Evolutionary conservation across 2,113 vertebrate species (phyloP).

Genomic region (Pteronura brasiliensis): DNA sequence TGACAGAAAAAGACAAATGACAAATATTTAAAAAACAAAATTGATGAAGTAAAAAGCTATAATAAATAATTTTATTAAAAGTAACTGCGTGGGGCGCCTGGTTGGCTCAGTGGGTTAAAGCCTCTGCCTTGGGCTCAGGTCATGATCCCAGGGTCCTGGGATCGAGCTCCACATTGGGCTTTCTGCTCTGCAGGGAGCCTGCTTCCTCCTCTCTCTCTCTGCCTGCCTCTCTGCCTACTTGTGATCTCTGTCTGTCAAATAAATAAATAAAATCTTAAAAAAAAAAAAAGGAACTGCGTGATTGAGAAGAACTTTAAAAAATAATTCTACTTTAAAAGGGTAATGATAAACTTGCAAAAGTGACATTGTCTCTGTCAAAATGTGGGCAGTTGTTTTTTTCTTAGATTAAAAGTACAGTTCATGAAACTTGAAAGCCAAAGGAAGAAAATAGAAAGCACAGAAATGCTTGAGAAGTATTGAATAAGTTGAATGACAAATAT

Average conservation of each 20-base stretch:
- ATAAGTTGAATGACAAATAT: not conserved
- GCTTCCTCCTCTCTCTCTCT: too few relatives aligned
- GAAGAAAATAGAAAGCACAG: not conserved
- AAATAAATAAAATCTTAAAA: too few relatives aligned
- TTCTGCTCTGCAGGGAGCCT: too few relatives aligned
- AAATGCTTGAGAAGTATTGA: not conserved
- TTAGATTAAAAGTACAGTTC: not conserved
- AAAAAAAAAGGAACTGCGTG: conserved; percentile 13
- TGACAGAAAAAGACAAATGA: not conserved
- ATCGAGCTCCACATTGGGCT: too few relatives aligned
- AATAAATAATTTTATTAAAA: conserved; percentile 23
- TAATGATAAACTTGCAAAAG: not conserved
- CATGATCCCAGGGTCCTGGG: too few relatives aligned
- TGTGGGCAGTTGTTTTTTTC: not conserved
- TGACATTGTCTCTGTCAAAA: not conserved
- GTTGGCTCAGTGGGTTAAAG: too few relatives aligned
- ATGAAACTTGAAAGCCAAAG: conserved; percentile 25
- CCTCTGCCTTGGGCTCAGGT: too few relatives aligned
- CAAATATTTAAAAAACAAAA: not conserved
- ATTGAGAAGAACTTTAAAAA: not conserved
- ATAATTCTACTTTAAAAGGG: conserved; percentile 6
- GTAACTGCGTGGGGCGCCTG: not conserved
- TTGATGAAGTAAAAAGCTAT: not conserved
- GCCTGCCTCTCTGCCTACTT: too few relatives aligned
- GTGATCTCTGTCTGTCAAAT: too few relatives aligned